These are phyloP conservation scores for Oconnorella tubifera DNA, from an alignment of 2,888 invertebrate genomes.

Conservation along the genomic window DNA sequence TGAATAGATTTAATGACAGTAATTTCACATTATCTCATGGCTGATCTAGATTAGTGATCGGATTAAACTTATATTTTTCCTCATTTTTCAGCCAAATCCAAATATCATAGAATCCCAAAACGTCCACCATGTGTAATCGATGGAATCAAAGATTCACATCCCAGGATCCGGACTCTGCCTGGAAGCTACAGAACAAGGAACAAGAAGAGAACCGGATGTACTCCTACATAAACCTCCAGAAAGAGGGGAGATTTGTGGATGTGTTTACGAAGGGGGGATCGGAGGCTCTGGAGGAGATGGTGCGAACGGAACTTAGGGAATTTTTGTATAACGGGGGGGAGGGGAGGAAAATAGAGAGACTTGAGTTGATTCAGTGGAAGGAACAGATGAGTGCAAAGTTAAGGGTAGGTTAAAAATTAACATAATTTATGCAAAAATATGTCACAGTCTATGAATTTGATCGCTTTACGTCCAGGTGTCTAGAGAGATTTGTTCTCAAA, in stretches of 20 bases:
- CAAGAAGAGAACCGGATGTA: conserved; percentile 48
- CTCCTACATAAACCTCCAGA: conserved; percentile 46
- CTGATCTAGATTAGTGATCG: too few relatives aligned
- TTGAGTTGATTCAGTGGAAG: conserved; percentile 65
- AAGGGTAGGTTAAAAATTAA: conserved; percentile 40
- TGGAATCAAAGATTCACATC: too few relatives aligned
- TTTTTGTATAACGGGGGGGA: conserved; percentile 50
- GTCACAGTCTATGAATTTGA: too few relatives aligned
- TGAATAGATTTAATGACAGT: too few relatives aligned
- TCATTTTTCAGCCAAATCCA: too few relatives aligned
- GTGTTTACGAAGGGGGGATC: conserved; percentile 17
- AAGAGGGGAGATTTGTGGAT: conserved; percentile 41
- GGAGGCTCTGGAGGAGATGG: conserved; percentile 24
- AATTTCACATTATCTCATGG: too few relatives aligned
- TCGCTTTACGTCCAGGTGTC: too few relatives aligned
- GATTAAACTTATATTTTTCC: too few relatives aligned
- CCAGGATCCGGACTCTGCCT: conserved; percentile 46
- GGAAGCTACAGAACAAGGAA: conserved; percentile 52
- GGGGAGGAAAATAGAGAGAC: conserved; percentile 40
- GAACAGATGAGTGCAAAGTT: conserved; percentile 68
- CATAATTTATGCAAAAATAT: too few relatives aligned
- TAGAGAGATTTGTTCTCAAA: too few relatives aligned
- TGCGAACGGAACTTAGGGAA: conserved; percentile 42
- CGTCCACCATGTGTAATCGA: too few relatives aligned
- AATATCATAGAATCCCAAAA: too few relatives aligned